Base-by-base conservation (phyloP, 2,888 invertebrate genomes). In the Plutella xylostella region DNA sequence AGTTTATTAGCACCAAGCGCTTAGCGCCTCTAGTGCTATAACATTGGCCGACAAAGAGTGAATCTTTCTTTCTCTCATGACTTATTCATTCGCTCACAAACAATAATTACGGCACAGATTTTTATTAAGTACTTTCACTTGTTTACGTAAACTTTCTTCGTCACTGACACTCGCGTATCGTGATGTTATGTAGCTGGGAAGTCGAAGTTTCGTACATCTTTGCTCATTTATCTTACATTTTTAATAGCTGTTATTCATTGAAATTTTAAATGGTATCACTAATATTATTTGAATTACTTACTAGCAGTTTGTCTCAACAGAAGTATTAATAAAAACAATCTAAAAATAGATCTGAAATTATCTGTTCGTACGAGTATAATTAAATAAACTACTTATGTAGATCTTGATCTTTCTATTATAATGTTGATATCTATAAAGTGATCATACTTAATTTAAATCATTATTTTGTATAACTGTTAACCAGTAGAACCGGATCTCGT, bases 81-180 rank as follows among this genome's bases (percentile, higher is more conserved):
- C 47, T 68, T 68, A 75, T 76, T 72, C 72, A 75, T 64, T 63
- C 65, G 56, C 53, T 56, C 53, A 70, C 72, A 68, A 70, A 64
- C 60, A 64, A 72, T 71, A 69, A 73, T 72, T 69, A 72, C 65
- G 48, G 57, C 64, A 68, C 57, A 12, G 55, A 51, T 58, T 56
- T 65, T 71, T 67, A 72, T 67, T 70, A n/a, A n/a, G n/a, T n/a
- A 57, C 77, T 77, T 74, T 76, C 76, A 68, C 72, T 51, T 54
- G 17, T 68, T 71, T 67, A 68, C 65, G 71, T 66, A 65, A 71
- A 72, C 72, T 73, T 74, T 74, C 74, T 70, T 70, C 58, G 61
- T 59, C 59, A 56, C 51, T 47, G 53, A 62, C 61, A 67, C 59
- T 64, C 61, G 62, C 63, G n/a, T n/a, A n/a, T n/a, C n/a, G n/a